phyloP scores from a whole-genome alignment of 2,888 invertebrate species.

The Drosophila quinaria region DNA sequence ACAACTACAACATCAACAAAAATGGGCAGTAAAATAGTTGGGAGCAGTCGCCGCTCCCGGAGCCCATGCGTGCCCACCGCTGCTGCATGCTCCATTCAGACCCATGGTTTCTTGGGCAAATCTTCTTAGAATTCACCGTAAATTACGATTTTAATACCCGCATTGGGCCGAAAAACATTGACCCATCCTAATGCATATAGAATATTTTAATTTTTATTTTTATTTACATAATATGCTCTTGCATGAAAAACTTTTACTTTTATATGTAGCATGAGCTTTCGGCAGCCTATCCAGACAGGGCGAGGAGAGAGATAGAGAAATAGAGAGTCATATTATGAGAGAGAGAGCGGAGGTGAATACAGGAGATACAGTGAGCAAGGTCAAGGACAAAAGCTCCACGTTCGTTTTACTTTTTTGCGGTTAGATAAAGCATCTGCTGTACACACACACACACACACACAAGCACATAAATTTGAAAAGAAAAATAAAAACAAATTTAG shows the following conservation, averaged over 20 bases:
- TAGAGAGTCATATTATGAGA: slow-evolving; percentile 20
- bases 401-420: slow-evolving; percentile 42
- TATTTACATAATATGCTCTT: slow-evolving; percentile 40
- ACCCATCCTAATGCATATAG: too few species aligned
- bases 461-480: slow-evolving; percentile 18
- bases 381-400: slow-evolving; percentile 74
- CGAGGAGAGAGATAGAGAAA: slow-evolving; percentile 23
- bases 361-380: slow-evolving; percentile 66
- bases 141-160: too few species aligned
- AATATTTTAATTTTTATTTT: neutral
- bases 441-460: slow-evolving; percentile 14
- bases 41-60: too few species aligned
- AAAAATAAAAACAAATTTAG: slow-evolving; percentile 28
- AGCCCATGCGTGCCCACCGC: too few species aligned
- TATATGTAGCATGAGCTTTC: slow-evolving; percentile 44
- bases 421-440: slow-evolving; percentile 73
- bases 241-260: slow-evolving; percentile 36
- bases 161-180: too few species aligned
- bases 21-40: too few species aligned
- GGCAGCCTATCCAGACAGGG: slow-evolving; percentile 20
- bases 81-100: too few species aligned
- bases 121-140: too few species aligned
- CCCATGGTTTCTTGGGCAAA: too few species aligned
- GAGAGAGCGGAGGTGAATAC: slow-evolving; percentile 12
- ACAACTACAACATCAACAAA: too few species aligned